phyloP scores from a whole-genome alignment of 1,140 invertebrate genomes.

The Drusus annulatus region DNA sequence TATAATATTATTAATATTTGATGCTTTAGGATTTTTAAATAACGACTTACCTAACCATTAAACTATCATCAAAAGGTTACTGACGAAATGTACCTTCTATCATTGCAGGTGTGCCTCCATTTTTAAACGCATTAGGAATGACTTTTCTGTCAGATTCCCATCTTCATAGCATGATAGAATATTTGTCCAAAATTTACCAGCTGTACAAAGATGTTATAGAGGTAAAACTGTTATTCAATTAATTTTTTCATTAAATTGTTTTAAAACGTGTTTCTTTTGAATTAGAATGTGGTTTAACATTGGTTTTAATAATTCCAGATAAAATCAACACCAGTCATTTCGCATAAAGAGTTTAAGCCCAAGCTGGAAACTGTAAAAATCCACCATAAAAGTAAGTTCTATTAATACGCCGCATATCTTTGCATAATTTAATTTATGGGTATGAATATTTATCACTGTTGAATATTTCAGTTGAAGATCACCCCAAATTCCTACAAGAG shows the following conservation, averaged over 20 bases:
- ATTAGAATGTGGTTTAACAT: too few relatives aligned
- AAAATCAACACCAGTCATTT: neutral
- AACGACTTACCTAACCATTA: too few relatives aligned
- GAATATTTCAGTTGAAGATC: constrained; percentile 3
- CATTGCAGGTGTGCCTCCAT: constrained; percentile 76
- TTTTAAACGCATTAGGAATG: constrained; percentile 89
- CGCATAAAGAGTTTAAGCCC: neutral
- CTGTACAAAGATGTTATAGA: constrained; percentile 87
- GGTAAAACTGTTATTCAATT: constrained; percentile 64
- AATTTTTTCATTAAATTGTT: too few relatives aligned
- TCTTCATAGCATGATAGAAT: constrained; percentile 84
- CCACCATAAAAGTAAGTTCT: constrained; percentile 7
- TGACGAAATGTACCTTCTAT: neutral
- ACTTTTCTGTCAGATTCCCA: constrained; percentile 79
- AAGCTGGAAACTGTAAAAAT: neutral
- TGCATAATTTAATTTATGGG: too few relatives aligned
- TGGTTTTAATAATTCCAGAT: too few relatives aligned
- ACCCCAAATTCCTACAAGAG: neutral
- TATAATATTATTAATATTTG: too few relatives aligned
- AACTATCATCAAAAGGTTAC: too few relatives aligned
- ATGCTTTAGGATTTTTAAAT: too few relatives aligned
- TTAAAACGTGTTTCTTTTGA: too few relatives aligned
- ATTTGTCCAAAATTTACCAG: constrained; percentile 91
- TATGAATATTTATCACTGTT: neutral
- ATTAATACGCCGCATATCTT: neutral